A percentile compares a stretch with the other conserved stretches of the same genome.
Conservation (phyloP, 2,113 vertebrate genomes). For the Hippocampus guttulatus region DNA sequence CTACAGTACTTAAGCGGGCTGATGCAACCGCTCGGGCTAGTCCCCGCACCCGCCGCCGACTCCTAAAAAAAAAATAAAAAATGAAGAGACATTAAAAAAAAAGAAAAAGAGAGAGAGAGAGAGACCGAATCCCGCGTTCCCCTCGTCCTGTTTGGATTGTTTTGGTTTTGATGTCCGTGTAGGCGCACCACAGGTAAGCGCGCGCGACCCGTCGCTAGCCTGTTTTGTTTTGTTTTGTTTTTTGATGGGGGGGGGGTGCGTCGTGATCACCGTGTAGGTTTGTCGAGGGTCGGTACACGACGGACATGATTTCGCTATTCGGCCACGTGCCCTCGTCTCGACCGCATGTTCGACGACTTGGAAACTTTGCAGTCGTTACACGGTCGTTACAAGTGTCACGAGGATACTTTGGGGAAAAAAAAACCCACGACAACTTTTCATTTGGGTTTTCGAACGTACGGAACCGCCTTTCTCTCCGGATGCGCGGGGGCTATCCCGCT, state of each 20-base stretch:
- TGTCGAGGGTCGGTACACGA: not conserved
- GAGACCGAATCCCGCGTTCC: not conserved
- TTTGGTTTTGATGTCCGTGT: constrained; percentile 27
- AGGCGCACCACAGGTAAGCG: constrained; percentile 63
- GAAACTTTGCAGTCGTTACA: constrained; percentile 33
- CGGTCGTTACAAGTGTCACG: constrained; percentile 39
- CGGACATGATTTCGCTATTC: constrained; percentile 5
- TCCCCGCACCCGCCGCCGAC: constrained; percentile 50
- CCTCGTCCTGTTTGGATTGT: constrained; percentile 7
- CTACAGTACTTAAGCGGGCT: constrained; percentile 82
- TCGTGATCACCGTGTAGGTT: not conserved
- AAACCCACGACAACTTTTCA: too few relatives aligned
- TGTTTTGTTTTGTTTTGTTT: not conserved
- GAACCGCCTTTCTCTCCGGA: constrained; percentile 23
- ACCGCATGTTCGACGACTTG: not conserved
- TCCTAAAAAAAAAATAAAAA: not conserved
- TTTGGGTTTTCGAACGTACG: constrained; percentile 4
- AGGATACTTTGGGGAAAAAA: not conserved
- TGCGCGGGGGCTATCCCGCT: constrained; percentile 10
- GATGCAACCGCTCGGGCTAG: constrained; percentile 78
- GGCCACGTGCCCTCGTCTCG: not conserved
- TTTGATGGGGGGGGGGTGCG: too few relatives aligned
- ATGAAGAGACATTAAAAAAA: not conserved
- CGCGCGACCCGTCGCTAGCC: not conserved
- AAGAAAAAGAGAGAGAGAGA: too few relatives aligned